Evolutionary conservation across 1,140 invertebrate genomes (phyloP).

Genomic region (Drosophila arizonae): DNA sequence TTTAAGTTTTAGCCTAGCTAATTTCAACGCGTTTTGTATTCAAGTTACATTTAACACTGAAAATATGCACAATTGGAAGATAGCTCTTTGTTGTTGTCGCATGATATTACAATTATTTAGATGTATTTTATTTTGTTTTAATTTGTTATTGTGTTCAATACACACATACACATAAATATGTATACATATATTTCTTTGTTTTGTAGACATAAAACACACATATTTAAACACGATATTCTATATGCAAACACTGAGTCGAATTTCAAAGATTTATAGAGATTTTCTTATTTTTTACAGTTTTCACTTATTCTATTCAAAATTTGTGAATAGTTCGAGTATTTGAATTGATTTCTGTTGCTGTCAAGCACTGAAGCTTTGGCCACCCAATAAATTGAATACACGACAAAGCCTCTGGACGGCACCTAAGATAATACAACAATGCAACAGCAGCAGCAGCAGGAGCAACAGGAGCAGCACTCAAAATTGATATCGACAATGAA

Average conservation of each 20-base stretch:
- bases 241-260: constrained; percentile 39
- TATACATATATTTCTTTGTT: constrained; percentile 24
- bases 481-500: constrained; percentile 14
- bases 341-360: constrained; percentile 14
- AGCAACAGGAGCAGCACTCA: neutral
- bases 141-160: constrained; percentile 21
- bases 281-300: constrained; percentile 24
- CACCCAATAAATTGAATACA: constrained; percentile 55
- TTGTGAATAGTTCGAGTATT: constrained; percentile 17
- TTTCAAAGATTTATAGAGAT: constrained; percentile 21
- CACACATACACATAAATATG: constrained; percentile 18
- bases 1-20: constrained; percentile 70
- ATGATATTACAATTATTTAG: constrained; percentile 33
- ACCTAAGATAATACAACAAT: constrained; percentile 70
- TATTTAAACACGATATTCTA: constrained; percentile 39
- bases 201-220: constrained; percentile 45
- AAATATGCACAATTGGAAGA: constrained; percentile 77
- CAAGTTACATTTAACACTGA: constrained; percentile 56
- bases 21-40: constrained; percentile 16
- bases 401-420: constrained; percentile 82
- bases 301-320: constrained; percentile 6
- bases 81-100: constrained; percentile 69
- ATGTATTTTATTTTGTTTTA: too few relatives aligned
- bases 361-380: constrained; percentile 60
- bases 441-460: constrained; percentile 34